phyloP scores from a whole-genome alignment of 1,140 invertebrate genomes.

The Phthorimaea operculella region DNA sequence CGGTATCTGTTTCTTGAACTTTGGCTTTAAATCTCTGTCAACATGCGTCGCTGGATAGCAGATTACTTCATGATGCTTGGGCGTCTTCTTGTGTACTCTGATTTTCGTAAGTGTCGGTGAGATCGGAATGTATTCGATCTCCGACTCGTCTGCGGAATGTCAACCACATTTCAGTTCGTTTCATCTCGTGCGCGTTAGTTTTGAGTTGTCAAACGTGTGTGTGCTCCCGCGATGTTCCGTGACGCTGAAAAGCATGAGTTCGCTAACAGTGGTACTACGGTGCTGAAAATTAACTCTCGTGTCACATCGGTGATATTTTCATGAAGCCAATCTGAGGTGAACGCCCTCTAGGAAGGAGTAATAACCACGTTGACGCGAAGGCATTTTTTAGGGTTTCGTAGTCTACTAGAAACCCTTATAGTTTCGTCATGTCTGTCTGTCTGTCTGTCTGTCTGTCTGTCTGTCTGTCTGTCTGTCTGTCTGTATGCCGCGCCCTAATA shows the following conservation, averaged over 20 bases:
- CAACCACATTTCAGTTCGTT: conserved; percentile 35
- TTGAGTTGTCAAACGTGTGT: conserved; percentile 44
- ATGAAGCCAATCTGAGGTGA: no score
- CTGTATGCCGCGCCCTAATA: no score
- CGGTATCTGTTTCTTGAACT: conserved; percentile 66
- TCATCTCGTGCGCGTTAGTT: conserved; percentile 34
- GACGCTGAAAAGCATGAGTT: conserved; percentile 36
- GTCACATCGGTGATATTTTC: conserved; percentile 9
- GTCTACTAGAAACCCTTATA: no score
- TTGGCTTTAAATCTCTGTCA: conserved; percentile 26
- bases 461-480: no score
- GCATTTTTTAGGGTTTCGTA: no score
- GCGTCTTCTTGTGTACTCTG: conserved; percentile 74
- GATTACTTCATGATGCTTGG: conserved; percentile 63
- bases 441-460: no score
- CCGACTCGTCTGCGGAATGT: conserved; percentile 74
- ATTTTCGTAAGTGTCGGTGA: conserved; percentile 82
- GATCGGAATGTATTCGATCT: conserved; percentile 85
- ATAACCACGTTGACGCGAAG: no score
- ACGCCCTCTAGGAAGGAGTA: no score
- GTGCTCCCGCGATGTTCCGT: conserved; percentile 52
- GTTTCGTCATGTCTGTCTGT: no score
- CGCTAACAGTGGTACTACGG: conserved; percentile 37
- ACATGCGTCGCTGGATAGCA: conserved; percentile 71
- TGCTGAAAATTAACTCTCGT: conserved; percentile 23